A percentile compares a stretch with the other conserved stretches of the same genome.
These are phyloP conservation scores for Hypocryptadius cinnamomeus DNA, from an alignment of 2,113 vertebrate species.

Conservation along the genomic window DNA sequence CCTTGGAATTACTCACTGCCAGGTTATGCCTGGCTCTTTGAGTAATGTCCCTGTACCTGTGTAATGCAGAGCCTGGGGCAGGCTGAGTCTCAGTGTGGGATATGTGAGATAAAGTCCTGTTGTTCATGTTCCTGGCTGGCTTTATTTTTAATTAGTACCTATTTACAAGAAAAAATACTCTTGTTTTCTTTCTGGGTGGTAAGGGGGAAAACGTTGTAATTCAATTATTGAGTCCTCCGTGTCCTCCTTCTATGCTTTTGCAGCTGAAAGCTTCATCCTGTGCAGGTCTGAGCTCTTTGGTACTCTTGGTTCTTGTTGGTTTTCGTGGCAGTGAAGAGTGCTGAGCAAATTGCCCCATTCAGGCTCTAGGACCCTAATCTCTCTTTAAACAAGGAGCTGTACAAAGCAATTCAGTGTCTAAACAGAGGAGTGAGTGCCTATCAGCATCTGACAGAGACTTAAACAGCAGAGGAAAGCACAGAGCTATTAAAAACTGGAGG, in stretches of 20 bases:
- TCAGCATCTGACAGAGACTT: slow-evolving; percentile 1
- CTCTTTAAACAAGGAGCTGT: slow-evolving; percentile 29
- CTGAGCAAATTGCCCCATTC: slow-evolving; percentile 3
- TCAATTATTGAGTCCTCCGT: neutral
- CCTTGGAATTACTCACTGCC: neutral
- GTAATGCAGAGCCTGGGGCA: neutral
- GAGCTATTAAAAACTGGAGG: neutral
- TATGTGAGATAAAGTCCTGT: neutral
- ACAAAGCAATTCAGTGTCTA: slow-evolving; percentile 16
- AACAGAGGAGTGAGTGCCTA: slow-evolving; percentile 9
- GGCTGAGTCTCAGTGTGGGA: neutral
- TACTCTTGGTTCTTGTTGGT: neutral
- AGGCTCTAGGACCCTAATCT: slow-evolving; percentile 16
- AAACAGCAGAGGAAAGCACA: neutral
- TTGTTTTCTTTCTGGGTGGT: neutral
- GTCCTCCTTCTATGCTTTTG: neutral
- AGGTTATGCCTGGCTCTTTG: neutral
- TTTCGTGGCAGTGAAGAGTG: neutral
- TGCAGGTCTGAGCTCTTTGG: neutral
- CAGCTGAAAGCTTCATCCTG: neutral
- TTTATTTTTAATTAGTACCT: neutral
- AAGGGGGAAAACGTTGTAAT: neutral
- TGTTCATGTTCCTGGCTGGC: neutral
- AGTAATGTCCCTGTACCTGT: neutral
- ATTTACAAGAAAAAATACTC: neutral